Evolutionary conservation across 1,140 invertebrate genomes (phyloP).

Genomic region (Euwallacea similis): DNA sequence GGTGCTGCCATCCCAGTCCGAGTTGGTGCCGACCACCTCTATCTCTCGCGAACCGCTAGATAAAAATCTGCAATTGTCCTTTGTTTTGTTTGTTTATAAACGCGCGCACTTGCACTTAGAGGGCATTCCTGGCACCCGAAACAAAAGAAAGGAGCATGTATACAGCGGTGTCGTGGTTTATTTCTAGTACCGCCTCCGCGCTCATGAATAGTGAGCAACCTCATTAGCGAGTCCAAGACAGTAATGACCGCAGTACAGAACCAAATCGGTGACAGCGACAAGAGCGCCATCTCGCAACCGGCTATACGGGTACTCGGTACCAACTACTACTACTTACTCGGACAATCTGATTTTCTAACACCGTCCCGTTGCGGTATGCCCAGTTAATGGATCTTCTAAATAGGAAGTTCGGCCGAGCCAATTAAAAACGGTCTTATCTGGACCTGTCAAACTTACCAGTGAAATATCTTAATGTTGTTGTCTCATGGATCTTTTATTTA

Average conservation of each 20-base stretch:
- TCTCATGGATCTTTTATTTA: too few species aligned
- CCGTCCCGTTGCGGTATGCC: slow-evolving; percentile 5
- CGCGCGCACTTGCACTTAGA: slow-evolving; percentile 25
- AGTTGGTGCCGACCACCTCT: not conserved
- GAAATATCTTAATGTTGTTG: too few species aligned
- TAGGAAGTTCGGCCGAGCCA: not conserved
- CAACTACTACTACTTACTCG: slow-evolving; percentile 8
- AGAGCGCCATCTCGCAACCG: slow-evolving; percentile 18
- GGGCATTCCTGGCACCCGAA: slow-evolving; percentile 18
- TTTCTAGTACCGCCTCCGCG: slow-evolving; percentile 38
- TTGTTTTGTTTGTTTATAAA: slow-evolving; percentile 29
- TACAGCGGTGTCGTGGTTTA: slow-evolving; percentile 29
- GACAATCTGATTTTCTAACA: slow-evolving; percentile 33
- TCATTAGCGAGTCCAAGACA: slow-evolving; percentile 45
- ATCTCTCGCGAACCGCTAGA: slow-evolving; percentile 8
- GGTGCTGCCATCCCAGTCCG: not conserved
- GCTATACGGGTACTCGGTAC: slow-evolving; percentile 8
- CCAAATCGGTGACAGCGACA: slow-evolving; percentile 37
- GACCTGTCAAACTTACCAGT: not conserved
- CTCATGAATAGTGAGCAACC: slow-evolving; percentile 49
- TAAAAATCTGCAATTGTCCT: slow-evolving; percentile 23
- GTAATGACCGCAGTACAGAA: slow-evolving; percentile 39
- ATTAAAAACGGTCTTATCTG: slow-evolving; percentile 2
- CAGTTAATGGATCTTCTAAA: slow-evolving; percentile 6
- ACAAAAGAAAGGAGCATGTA: slow-evolving; percentile 24